Percentiles rank a stretch among this genome's conserved stretches.
Conservation (phyloP, 2,888 invertebrate species). For the Limnephilus rhombicus region DNA sequence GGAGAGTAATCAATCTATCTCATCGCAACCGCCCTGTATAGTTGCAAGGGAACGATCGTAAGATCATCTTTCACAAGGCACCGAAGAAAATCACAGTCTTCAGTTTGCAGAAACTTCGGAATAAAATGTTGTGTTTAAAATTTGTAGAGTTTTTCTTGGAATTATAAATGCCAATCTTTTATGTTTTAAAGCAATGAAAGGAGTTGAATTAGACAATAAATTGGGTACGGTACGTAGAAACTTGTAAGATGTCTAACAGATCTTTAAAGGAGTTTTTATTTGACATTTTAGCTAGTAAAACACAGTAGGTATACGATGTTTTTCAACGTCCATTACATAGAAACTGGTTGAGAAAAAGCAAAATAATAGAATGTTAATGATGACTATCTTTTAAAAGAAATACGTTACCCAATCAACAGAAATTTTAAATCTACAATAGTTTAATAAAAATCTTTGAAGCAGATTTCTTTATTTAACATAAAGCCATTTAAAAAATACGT, state of each 20-base stretch:
- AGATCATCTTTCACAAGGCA: too few species aligned
- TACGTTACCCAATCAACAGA: too few species aligned
- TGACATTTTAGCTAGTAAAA: neutral
- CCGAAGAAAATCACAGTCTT: too few species aligned
- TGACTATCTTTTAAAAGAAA: too few species aligned
- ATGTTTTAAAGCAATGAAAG: neutral
- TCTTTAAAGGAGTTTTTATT: neutral
- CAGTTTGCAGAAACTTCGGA: too few species aligned
- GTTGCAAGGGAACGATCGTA: too few species aligned
- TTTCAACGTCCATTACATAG: neutral
- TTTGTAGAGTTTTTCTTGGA: neutral
- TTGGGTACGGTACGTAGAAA: neutral
- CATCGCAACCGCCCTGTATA: too few species aligned
- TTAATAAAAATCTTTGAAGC: neutral
- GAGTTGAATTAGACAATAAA: neutral
- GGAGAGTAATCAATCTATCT: too few species aligned
- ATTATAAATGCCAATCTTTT: neutral
- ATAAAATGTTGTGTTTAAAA: neutral
- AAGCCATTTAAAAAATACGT: neutral
- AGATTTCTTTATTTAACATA: neutral
- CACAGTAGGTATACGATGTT: neutral
- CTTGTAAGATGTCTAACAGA: neutral
- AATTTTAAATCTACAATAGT: too few species aligned
- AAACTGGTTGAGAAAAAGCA: neutral
- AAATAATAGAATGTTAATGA: too few species aligned